Conservation (phyloP, 1,140 invertebrate genomes). For the Atta texana region DNA sequence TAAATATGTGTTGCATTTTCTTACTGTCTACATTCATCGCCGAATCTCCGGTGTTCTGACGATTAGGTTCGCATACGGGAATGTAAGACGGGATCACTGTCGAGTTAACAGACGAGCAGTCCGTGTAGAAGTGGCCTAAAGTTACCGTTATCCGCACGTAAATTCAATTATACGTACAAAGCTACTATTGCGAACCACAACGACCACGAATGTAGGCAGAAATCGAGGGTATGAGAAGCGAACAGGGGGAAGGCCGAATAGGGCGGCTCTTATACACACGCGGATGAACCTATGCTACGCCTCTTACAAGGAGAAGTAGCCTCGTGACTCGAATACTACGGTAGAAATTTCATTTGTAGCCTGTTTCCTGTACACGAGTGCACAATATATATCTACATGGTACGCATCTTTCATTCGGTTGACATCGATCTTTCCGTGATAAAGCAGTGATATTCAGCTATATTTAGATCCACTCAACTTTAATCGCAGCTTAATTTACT, state of each 20-base stretch:
- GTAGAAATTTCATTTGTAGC: conserved; percentile 69
- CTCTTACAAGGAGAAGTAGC: conserved; percentile 51
- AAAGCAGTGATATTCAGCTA: background rate
- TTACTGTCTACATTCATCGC: background rate
- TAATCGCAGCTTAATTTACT: conserved; percentile 29
- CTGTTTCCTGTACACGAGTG: conserved; percentile 12
- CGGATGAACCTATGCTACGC: conserved; percentile 68
- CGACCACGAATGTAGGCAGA: conserved; percentile 72
- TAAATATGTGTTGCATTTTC: background rate
- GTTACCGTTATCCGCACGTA: conserved; percentile 73
- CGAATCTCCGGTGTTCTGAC: background rate
- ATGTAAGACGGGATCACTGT: conserved; percentile 59
- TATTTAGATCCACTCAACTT: background rate
- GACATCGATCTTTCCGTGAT: conserved; percentile 5
- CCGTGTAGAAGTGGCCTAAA: conserved; percentile 42
- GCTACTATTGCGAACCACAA: conserved; percentile 73
- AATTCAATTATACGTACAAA: conserved; percentile 82
- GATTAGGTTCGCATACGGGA: conserved; percentile 39
- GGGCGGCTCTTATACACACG: conserved; percentile 59
- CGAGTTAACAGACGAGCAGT: conserved; percentile 49
- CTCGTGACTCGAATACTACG: conserved; percentile 63
- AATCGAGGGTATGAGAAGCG: conserved; percentile 68
- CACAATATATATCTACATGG: background rate
- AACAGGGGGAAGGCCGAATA: conserved; percentile 52
- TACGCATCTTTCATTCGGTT: conserved; percentile 22